These are phyloP conservation scores for Trogon melanurus DNA, from an alignment of 2,113 vertebrate species.

Conservation along the genomic window DNA sequence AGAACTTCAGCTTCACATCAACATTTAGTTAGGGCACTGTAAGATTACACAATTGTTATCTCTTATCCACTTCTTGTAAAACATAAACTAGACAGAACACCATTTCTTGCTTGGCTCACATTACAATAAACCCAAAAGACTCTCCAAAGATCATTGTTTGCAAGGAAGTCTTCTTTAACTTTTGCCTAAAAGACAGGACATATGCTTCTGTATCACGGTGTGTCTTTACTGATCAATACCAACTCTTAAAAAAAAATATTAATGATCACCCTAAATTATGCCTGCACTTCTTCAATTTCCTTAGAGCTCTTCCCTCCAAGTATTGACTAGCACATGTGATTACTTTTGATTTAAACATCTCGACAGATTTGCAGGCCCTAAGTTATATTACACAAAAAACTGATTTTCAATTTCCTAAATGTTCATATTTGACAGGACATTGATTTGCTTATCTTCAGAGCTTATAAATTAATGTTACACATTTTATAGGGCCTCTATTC, in stretches of 20 bases:
- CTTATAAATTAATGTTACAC: not conserved
- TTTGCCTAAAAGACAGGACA: not conserved
- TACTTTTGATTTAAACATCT: not conserved
- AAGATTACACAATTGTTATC: not conserved
- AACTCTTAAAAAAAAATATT: not conserved
- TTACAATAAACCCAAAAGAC: not conserved
- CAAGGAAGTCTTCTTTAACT: not conserved
- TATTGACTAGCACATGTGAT: not conserved
- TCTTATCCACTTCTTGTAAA: not conserved
- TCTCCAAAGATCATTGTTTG: not conserved
- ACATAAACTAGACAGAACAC: not conserved
- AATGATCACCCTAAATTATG: not conserved
- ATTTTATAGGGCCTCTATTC: not conserved
- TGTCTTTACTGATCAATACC: not conserved
- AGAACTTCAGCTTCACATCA: not conserved
- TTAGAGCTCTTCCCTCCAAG: not conserved
- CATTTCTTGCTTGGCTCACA: not conserved
- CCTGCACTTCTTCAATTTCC: not conserved
- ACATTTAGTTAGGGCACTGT: not conserved
- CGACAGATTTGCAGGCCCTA: not conserved
- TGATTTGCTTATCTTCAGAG: not conserved
- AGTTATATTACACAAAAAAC: not conserved
- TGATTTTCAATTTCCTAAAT: not conserved
- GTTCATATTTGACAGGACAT: not conserved
- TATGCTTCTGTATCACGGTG: not conserved